Evolutionary conservation across 2,888 invertebrate genomes (phyloP).

Genomic region (Campaea margaritaria): DNA sequence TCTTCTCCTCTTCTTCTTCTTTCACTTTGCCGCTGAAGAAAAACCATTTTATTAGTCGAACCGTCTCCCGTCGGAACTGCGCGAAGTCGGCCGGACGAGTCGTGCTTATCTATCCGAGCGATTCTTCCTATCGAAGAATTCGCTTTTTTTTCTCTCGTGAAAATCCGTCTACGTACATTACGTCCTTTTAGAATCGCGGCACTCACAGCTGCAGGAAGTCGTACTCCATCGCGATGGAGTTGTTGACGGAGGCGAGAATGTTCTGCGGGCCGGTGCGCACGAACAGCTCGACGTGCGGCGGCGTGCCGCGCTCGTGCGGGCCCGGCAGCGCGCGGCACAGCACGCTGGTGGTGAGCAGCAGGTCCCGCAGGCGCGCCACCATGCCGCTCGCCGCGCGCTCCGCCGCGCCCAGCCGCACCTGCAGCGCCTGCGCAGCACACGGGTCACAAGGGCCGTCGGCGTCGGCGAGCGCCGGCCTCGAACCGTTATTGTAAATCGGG

Average conservation of each 20-base stretch:
- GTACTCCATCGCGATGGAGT: slow-evolving; percentile 87
- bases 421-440: slow-evolving; percentile 74
- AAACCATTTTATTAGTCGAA: no score
- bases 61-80: neutral
- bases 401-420: slow-evolving; percentile 85
- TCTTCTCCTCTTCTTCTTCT: slow-evolving; percentile 53
- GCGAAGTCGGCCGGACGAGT: no score
- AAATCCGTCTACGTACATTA: no score
- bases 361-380: slow-evolving; percentile 84
- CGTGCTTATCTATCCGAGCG: no score
- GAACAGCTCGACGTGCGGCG: slow-evolving; percentile 88
- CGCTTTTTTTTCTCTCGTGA: no score
- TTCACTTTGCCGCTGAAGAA: slow-evolving; percentile 64
- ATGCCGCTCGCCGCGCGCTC: slow-evolving; percentile 79
- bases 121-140: no score
- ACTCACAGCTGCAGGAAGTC: slow-evolving; percentile 80
- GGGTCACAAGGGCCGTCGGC: neutral
- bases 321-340: slow-evolving; percentile 70
- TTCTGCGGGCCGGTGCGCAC: slow-evolving; percentile 87
- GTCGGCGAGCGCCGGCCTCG: no score
- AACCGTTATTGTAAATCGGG: no score
- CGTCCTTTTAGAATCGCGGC: neutral
- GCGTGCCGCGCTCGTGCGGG: slow-evolving; percentile 46
- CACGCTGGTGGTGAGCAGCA: slow-evolving; percentile 82
- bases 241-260: slow-evolving; percentile 89